These are phyloP conservation scores for Gallinago media DNA, from an alignment of 2,113 vertebrate genomes.

Conservation along the genomic window DNA sequence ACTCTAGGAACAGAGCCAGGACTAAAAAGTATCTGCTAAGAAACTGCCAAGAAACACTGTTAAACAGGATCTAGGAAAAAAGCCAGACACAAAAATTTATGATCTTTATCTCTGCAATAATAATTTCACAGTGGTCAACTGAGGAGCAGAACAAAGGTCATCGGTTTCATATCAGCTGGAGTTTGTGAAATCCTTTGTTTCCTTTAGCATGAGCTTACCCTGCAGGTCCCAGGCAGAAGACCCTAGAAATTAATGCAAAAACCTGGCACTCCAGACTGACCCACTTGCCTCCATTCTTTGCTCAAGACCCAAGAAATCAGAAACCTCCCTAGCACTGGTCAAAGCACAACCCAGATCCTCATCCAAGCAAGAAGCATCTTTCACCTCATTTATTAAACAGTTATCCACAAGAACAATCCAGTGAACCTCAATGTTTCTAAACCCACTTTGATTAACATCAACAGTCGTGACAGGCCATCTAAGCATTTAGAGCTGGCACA, in stretches of 20 bases:
- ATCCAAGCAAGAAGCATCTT: not conserved
- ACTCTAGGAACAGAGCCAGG: constrained; percentile 41
- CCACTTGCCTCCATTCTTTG: not conserved
- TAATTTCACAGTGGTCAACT: constrained; percentile 23
- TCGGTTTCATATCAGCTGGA: not conserved
- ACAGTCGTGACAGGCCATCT: not conserved
- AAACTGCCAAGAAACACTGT: constrained; percentile 57
- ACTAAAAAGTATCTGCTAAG: constrained; percentile 48
- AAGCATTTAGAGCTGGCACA: not conserved
- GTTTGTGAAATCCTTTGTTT: constrained; percentile 36
- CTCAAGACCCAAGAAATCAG: not conserved
- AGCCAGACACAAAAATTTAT: constrained; percentile 50
- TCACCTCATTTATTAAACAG: not conserved
- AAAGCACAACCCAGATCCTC: not conserved
- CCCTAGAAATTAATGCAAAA: not conserved
- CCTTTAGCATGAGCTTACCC: not conserved
- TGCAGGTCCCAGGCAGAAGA: not conserved
- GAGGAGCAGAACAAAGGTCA: constrained; percentile 38
- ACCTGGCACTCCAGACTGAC: not conserved
- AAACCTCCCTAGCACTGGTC: not conserved
- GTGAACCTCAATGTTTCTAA: not conserved
- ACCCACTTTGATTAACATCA: not conserved
- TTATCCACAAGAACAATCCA: not conserved
- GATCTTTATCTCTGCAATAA: constrained; percentile 57
- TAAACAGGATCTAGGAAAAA: constrained; percentile 64